Evolutionary conservation across 2,888 invertebrate genomes (phyloP).

Genomic region (Hanleya hanleyi): DNA sequence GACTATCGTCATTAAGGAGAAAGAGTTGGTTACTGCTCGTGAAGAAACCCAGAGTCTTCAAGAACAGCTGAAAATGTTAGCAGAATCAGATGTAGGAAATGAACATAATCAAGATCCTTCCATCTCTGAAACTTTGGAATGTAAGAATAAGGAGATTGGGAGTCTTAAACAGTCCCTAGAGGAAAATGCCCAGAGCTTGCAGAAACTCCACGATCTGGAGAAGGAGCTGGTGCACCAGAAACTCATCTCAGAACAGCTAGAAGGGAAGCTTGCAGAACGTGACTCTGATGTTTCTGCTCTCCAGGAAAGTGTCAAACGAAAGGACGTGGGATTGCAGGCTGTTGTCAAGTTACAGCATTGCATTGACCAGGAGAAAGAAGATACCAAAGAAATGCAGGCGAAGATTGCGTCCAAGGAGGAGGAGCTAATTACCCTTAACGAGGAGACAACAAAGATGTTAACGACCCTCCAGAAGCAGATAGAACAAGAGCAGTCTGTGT

Average conservation of each 20-base stretch:
- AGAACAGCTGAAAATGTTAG: no score
- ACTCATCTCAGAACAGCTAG: slow-evolving; percentile 3
- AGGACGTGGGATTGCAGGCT: background rate
- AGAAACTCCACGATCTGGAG: no score
- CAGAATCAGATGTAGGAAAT: no score
- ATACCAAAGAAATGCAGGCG: background rate
- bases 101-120: no score
- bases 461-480: background rate
- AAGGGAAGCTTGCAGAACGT: background rate
- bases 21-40: no score
- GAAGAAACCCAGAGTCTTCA: no score
- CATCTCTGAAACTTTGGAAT: no score
- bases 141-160: no score
- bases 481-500: background rate
- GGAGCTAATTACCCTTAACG: background rate
- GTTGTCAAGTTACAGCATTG: background rate
- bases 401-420: background rate
- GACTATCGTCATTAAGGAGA: no score
- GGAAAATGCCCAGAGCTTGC: no score
- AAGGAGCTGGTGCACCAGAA: no score
- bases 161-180: no score
- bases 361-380: background rate
- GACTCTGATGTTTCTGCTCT: background rate
- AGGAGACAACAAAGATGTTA: background rate
- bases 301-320: background rate